Base-by-base conservation (phyloP, 2,113 vertebrate genomes). In the Columba livia region DNA sequence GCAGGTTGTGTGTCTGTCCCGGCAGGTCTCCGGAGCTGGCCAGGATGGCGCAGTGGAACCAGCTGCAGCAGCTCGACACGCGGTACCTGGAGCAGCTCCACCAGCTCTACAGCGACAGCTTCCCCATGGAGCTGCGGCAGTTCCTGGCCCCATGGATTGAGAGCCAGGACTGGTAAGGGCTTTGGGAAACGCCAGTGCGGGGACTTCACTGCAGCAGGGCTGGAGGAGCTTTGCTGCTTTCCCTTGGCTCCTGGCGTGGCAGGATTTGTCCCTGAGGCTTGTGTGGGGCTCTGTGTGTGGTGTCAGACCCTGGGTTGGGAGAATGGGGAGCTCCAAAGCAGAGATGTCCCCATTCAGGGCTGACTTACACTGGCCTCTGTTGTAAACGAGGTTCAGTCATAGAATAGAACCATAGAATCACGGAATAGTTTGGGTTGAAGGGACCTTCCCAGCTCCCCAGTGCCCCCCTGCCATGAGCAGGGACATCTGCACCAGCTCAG, bases 41-140 rank as follows among this genome's bases (percentile, higher is more conserved):
- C 98, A 99, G 94, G 94, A 99, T 99, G 99, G 99, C 99, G 12
- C 99, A 99, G 96, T 99, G 99, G 99, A 99, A 99, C 97, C 99
- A 99, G 98, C 98, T 99, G 36, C 99, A 99, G 98, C 99, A 99
- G 98, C 98, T 99, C 61, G 99, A 99, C 97, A 99, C 99, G 1
- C 98, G 99, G 57, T 99, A 99, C 96, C 97, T 99, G 98, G 99
- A 99, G 97, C 99, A 99, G 97, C 98, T 99, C 34, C 99, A 99
- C 96, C 99, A 99, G 96, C 97, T 99, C 72, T 99, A 99, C 98
- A 99, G 99, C 0, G 99, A 99, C 98, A 99, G 99, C 97, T 99
- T 99, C 79, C 99, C 99, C 11, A 99, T 99, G 99, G 99, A 99
- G 97, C 98, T 99, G 2, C 98, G 99, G 78, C 99, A 99, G 97